Evolutionary conservation across 37 sponge, comb jelly and placozoan species (phyloP), one percentile per base, ranked within the genome.

Genomic region (Haliclona indistincta): DNA sequence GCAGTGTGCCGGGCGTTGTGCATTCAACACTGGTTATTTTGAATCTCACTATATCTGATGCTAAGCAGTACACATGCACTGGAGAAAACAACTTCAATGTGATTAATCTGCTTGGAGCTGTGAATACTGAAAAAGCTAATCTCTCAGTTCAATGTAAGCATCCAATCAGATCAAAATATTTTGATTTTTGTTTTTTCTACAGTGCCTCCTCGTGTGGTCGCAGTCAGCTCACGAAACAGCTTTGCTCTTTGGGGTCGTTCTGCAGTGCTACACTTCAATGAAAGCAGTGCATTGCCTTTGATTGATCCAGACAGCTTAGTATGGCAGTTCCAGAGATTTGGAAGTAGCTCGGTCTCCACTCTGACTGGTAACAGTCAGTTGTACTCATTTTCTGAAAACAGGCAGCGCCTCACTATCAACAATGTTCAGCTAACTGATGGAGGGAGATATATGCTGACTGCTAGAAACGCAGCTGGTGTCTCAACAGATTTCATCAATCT

Each of bases 41-140:
- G 23, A 49, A 44, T 37, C 56, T 78, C 43, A 44, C 34, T n/a
- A 22, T 54, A 54, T 54, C 79, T 1, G 79, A 78, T 47, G 34
- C 54, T 56, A 68, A 54, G 2, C 30, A 10, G 23, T 78, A 68
- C 26, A 35, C 17, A 40, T 78, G 79, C n/a, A 0, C 43, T 42
- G 69, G 54, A 22, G 41, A 30, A 43, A 78, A 78, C 26, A 67
- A 5, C 30, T 20, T 54, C 35, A 47, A 32, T 28, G 13, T 4
- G 10, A 54, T 17, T 10, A 47, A 47, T 47, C 15, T 47, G 13
- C 10, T 47, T 47, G 51, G 51, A 47, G 51, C 51, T 47, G 13
- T 17, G 51, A 47, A 15, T 15, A 47, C 13, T 47, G 51, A 10
- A 17, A 17, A 10, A 47, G 51, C 51, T 17, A 17, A 10, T 17